Percentiles rank a stretch among this genome's conserved stretches.
phyloP scores from a whole-genome alignment of 2,888 invertebrate genomes.

The Odontothrips loti region DNA sequence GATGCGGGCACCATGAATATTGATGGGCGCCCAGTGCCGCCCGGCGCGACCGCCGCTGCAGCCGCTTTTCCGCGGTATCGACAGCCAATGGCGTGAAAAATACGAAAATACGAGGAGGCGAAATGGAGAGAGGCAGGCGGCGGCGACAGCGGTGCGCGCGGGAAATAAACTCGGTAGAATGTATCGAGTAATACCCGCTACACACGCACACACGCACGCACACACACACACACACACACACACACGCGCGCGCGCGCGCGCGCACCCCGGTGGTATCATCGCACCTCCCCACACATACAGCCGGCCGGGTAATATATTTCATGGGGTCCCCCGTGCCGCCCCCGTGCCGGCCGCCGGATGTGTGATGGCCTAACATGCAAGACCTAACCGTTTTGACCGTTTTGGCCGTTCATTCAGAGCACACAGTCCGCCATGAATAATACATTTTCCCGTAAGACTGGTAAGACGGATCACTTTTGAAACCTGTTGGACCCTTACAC shows the following conservation, averaged over 20 bases:
- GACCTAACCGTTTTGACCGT: no score
- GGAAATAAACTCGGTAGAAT: background rate
- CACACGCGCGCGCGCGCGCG: no score
- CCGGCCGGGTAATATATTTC: no score
- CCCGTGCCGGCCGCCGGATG: no score
- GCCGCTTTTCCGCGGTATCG: background rate
- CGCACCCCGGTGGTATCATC: no score
- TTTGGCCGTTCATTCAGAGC: no score
- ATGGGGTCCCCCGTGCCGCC: no score
- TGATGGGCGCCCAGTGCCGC: background rate
- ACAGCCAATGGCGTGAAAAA: constrained; percentile 5
- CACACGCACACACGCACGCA: no score
- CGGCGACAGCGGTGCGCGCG: background rate
- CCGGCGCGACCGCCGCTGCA: background rate
- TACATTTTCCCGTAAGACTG: constrained; percentile 9
- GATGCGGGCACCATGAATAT: background rate
- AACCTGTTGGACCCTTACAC: constrained; percentile 8
- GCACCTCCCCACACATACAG: no score
- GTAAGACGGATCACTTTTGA: constrained; percentile 22
- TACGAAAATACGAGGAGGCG: constrained; percentile 16
- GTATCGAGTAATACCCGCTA: no score
- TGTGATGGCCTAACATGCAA: no score
- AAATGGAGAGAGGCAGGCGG: background rate
- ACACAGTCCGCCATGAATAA: background rate
- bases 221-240: no score